Conservation (phyloP, 2,797 vertebrate species). For the Anniella stebbinsi region DNA sequence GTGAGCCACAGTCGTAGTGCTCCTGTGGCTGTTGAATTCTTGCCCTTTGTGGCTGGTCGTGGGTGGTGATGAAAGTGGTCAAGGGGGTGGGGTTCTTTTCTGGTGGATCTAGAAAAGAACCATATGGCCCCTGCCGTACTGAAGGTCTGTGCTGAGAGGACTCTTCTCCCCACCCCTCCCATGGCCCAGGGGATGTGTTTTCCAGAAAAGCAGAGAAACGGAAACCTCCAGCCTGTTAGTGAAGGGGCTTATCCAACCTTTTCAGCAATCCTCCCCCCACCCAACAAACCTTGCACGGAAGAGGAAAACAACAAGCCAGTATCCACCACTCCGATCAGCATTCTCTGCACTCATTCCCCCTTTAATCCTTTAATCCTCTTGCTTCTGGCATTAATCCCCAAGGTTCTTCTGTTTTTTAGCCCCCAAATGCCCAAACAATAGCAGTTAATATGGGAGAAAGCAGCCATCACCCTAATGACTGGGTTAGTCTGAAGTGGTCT, state of each 20-base stretch:
- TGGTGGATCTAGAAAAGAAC: too few species aligned
- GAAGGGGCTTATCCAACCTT: conserved; percentile 59
- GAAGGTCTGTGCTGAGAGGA: neutral
- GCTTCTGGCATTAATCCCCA: conserved; percentile 70
- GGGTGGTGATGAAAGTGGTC: too few species aligned
- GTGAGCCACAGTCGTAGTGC: too few species aligned
- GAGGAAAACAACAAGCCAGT: conserved; percentile 14
- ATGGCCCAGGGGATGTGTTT: conserved; percentile 48
- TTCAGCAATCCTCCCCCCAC: neutral
- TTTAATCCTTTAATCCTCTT: conserved; percentile 78
- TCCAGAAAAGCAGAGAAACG: conserved; percentile 58
- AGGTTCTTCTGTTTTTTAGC: conserved; percentile 49
- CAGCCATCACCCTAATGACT: conserved; percentile 49
- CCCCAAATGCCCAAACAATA: conserved; percentile 37
- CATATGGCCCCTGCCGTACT: too few species aligned
- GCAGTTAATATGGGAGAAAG: neutral
- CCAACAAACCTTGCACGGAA: neutral
- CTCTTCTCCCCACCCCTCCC: neutral
- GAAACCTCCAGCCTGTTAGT: conserved; percentile 69
- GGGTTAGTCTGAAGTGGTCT: neutral
- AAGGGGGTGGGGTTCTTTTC: too few species aligned
- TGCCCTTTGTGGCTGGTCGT: too few species aligned
- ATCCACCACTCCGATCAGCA: conserved; percentile 14
- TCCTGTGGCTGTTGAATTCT: too few species aligned
- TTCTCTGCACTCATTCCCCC: conserved; percentile 59